phyloP scores from a whole-genome alignment of 2,888 invertebrate species.

The Zygogramma bicolorata region DNA sequence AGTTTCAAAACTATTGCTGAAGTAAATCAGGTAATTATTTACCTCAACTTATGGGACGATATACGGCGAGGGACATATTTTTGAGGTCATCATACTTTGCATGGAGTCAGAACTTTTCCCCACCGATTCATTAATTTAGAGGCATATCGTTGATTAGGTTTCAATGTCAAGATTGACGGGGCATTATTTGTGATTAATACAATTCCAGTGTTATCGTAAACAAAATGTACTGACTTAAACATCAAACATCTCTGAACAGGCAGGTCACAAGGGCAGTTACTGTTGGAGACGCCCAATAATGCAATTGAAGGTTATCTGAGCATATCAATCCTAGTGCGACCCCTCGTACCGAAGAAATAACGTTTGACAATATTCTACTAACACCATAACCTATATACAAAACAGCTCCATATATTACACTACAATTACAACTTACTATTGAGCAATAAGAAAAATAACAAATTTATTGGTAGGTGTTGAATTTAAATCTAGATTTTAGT shows the following conservation, averaged over 20 bases:
- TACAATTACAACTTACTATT: too few relatives aligned
- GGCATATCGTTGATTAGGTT: background rate
- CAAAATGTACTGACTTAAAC: background rate
- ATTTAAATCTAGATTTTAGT: too few relatives aligned
- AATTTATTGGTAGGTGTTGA: too few relatives aligned
- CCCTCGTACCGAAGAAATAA: background rate
- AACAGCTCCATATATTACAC: too few relatives aligned
- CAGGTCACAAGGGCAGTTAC: constrained; percentile 34
- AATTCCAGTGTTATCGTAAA: background rate
- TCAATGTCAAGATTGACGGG: background rate
- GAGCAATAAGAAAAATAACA: too few relatives aligned
- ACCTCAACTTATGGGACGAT: background rate
- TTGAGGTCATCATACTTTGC: constrained; percentile 6
- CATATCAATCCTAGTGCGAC: background rate
- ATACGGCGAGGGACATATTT: background rate
- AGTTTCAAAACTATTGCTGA: constrained; percentile 19
- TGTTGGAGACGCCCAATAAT: constrained; percentile 34
- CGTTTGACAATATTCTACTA: too few relatives aligned
- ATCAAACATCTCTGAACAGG: background rate
- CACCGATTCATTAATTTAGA: background rate
- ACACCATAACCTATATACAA: too few relatives aligned
- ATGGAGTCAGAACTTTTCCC: background rate
- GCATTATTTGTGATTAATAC: background rate
- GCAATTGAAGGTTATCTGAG: background rate
- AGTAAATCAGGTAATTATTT: background rate